A percentile compares a stretch with the other conserved stretches of the same genome.
Evolutionary conservation across 2,888 invertebrate genomes (phyloP).

Genomic region (Drosophila emarginata): DNA sequence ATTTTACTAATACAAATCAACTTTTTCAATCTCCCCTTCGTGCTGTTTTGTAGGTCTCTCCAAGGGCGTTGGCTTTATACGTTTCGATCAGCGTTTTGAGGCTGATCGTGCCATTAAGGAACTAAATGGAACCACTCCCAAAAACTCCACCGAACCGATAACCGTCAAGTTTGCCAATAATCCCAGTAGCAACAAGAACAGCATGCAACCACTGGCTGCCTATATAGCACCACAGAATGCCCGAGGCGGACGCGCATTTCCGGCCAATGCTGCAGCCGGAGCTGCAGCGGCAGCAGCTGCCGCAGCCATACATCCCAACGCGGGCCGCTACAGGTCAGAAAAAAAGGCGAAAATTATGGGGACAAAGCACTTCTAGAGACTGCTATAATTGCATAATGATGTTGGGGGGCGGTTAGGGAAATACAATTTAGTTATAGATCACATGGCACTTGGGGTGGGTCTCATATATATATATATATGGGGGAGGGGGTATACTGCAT

Average conservation of each 20-base stretch:
- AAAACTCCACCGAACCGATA: conserved; percentile 94
- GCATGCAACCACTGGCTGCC: conserved; percentile 90
- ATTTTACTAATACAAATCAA: neutral
- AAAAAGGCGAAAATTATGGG: neutral
- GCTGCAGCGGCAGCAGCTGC: conserved; percentile 80
- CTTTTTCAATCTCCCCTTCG: neutral
- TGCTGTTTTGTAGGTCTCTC: conserved; percentile 88
- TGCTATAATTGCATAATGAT: neutral
- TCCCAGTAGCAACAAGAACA: conserved; percentile 93
- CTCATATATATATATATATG: neutral
- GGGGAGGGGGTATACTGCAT: neutral
- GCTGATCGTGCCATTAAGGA: conserved; percentile 96
- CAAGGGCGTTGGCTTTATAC: conserved; percentile 96
- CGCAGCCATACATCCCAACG: conserved; percentile 82
- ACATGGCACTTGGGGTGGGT: neutral
- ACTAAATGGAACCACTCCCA: conserved; percentile 94
- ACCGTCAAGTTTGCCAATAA: conserved; percentile 98
- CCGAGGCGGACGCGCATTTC: conserved; percentile 87
- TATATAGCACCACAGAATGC: conserved; percentile 91
- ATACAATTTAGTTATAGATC: neutral
- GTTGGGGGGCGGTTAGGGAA: neutral
- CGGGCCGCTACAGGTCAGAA: conserved; percentile 81
- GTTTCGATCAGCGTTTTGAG: conserved; percentile 95
- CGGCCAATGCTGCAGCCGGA: conserved; percentile 86
- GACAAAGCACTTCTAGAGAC: neutral